Percentiles rank a stretch among this genome's conserved stretches.
Evolutionary conservation across 1,140 invertebrate genomes (phyloP).

Genomic region (Chrysopa pallens): DNA sequence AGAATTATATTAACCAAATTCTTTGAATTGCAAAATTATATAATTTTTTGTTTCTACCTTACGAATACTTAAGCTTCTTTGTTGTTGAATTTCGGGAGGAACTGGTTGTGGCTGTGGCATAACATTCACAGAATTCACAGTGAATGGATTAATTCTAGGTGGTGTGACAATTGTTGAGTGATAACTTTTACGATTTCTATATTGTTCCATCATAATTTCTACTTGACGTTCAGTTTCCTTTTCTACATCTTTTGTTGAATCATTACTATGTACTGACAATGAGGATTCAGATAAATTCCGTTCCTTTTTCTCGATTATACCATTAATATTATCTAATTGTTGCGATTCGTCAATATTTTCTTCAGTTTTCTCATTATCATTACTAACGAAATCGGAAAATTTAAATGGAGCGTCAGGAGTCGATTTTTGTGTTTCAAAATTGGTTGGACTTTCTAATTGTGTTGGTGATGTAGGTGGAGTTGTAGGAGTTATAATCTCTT

Average conservation of each 20-base stretch:
- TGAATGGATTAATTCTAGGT: constrained; percentile 24
- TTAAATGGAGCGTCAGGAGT: background rate
- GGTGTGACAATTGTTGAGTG: constrained; percentile 9
- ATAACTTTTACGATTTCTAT: constrained; percentile 14
- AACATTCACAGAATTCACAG: constrained; percentile 26
- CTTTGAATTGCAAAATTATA: constrained; percentile 1
- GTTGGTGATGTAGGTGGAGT: too few relatives aligned
- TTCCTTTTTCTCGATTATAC: too few relatives aligned
- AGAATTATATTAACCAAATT: background rate
- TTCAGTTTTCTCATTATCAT: constrained; percentile 8
- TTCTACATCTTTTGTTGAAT: too few relatives aligned
- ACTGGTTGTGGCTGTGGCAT: constrained; percentile 34
- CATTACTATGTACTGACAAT: too few relatives aligned
- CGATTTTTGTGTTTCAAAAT: background rate
- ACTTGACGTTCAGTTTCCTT: constrained; percentile 11
- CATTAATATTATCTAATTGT: background rate
- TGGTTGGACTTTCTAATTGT: constrained; percentile 5
- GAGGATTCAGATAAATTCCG: too few relatives aligned
- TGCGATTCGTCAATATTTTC: constrained; percentile 1
- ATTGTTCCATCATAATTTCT: constrained; percentile 12
- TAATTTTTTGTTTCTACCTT: constrained; percentile 35
- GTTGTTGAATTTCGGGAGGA: constrained; percentile 54
- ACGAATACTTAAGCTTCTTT: constrained; percentile 54
- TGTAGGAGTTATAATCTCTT: too few relatives aligned
- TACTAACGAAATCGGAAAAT: constrained; percentile 20